Evolutionary conservation across 2,888 invertebrate genomes (phyloP).

Genomic region (Sinohyriopsis cumingii): DNA sequence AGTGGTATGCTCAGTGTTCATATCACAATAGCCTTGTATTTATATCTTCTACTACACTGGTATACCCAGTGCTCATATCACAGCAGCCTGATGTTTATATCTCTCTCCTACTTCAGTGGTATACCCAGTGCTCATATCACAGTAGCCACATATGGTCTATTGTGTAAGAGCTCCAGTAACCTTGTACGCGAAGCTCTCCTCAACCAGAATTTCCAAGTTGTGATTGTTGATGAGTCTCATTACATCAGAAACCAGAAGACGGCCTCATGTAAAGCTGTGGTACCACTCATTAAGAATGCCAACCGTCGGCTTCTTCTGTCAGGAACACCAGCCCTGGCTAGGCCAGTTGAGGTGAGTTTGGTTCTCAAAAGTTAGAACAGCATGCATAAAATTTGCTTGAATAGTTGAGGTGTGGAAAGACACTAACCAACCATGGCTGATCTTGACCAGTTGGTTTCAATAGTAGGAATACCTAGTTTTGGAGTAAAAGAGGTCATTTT

Average conservation of each 20-base stretch:
- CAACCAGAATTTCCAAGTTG: conserved; percentile 58
- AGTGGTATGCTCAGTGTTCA: conserved; percentile 56
- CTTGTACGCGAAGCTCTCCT: conserved; percentile 61
- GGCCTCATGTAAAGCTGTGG: conserved; percentile 59
- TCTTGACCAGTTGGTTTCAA: no score
- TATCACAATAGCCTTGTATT: conserved; percentile 62
- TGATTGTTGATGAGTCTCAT: conserved; percentile 69
- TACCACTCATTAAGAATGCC: conserved; percentile 62
- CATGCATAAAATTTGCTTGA: background rate
- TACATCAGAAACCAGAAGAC: conserved; percentile 66
- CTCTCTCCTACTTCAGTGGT: conserved; percentile 42
- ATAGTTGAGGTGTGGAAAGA: background rate
- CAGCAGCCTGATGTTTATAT: conserved; percentile 36
- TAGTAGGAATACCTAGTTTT: no score
- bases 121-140: conserved; percentile 54
- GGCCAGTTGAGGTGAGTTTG: conserved; percentile 66
- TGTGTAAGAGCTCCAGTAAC: conserved; percentile 55
- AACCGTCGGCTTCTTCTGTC: conserved; percentile 63
- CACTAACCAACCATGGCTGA: no score
- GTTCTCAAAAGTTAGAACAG: background rate
- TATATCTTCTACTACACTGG: conserved; percentile 41
- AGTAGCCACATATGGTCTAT: conserved; percentile 64
- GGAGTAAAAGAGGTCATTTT: no score
- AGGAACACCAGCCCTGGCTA: conserved; percentile 68
- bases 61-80: conserved; percentile 53